Percentiles rank a stretch among this genome's conserved stretches.
These are phyloP conservation scores for Atrina japonica DNA, from an alignment of 2,888 invertebrate genomes.

Conservation along the genomic window DNA sequence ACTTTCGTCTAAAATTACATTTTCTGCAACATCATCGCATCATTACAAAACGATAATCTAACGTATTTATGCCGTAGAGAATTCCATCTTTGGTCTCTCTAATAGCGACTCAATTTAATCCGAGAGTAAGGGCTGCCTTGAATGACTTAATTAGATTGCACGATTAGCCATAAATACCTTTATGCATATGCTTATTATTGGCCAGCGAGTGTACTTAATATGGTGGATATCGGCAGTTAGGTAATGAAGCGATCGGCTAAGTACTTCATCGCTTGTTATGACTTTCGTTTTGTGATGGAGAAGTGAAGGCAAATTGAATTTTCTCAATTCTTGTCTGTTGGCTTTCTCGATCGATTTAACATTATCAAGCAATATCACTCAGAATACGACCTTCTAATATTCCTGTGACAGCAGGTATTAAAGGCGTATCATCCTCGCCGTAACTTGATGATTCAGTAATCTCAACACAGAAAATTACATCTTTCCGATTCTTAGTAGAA, in stretches of 20 bases:
- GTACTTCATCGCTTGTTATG: background rate
- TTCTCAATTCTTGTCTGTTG: slow-evolving; percentile 14
- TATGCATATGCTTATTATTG: background rate
- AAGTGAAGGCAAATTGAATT: slow-evolving; percentile 17
- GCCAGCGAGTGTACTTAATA: background rate
- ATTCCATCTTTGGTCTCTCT: too few relatives aligned
- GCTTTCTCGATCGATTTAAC: slow-evolving; percentile 19
- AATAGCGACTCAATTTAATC: too few relatives aligned
- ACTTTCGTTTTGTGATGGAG: slow-evolving; percentile 5
- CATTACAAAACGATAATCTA: too few relatives aligned
- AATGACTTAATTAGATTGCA: slow-evolving; percentile 23
- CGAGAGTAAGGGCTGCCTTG: background rate
- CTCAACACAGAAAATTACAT: slow-evolving; percentile 30
- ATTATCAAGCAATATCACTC: slow-evolving; percentile 12
- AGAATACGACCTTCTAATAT: slow-evolving; percentile 28
- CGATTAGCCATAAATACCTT: slow-evolving; percentile 23
- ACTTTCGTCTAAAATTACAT: too few relatives aligned
- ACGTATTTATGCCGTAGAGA: too few relatives aligned
- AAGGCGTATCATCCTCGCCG: slow-evolving; percentile 4
- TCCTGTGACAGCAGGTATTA: slow-evolving; percentile 2
- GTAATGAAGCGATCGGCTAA: slow-evolving; percentile 14
- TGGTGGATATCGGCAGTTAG: slow-evolving; percentile 1
- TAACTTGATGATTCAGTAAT: slow-evolving; percentile 37
- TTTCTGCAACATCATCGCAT: too few relatives aligned
- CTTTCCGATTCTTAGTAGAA: slow-evolving; percentile 2